Percentiles rank a stretch among this genome's conserved stretches.
These are phyloP conservation scores for Nothoprocta pentlandii DNA, from an alignment of 2,113 vertebrate genomes.

Conservation along the genomic window DNA sequence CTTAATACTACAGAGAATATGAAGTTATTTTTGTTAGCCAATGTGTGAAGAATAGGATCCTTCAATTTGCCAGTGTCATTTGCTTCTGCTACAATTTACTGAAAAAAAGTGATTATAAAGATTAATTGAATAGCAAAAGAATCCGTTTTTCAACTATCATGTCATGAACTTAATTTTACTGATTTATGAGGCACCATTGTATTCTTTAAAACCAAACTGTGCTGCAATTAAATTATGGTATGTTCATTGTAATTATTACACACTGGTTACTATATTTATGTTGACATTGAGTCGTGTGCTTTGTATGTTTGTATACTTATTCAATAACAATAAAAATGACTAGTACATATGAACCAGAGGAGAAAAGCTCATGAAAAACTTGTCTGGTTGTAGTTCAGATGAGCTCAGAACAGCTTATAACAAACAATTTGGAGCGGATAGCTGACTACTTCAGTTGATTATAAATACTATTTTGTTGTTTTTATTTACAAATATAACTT, in stretches of 20 bases:
- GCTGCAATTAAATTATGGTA: conserved; percentile 52
- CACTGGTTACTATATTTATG: conserved; percentile 50
- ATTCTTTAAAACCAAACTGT: conserved; percentile 7
- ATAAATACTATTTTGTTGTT: not conserved
- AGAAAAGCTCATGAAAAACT: not conserved
- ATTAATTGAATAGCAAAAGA: conserved; percentile 30
- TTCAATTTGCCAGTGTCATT: conserved; percentile 20
- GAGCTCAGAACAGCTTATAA: not conserved
- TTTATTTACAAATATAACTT: not conserved
- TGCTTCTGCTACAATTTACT: conserved; percentile 5
- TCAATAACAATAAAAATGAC: conserved; percentile 31
- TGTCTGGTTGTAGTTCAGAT: not conserved
- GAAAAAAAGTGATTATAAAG: conserved; percentile 34
- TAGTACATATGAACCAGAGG: conserved; percentile 36
- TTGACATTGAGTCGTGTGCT: conserved; percentile 27
- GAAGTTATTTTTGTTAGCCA: not conserved
- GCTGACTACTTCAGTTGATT: not conserved
- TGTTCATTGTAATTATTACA: conserved; percentile 50
- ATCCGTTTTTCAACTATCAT: conserved; percentile 24
- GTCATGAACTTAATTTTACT: conserved; percentile 5
- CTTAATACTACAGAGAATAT: not conserved
- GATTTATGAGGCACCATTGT: not conserved
- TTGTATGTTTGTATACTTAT: conserved; percentile 23
- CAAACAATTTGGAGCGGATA: not conserved
- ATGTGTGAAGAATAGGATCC: not conserved